Evolutionary conservation across 2,888 invertebrate genomes (phyloP).

Genomic region (Polyommatus icarus): DNA sequence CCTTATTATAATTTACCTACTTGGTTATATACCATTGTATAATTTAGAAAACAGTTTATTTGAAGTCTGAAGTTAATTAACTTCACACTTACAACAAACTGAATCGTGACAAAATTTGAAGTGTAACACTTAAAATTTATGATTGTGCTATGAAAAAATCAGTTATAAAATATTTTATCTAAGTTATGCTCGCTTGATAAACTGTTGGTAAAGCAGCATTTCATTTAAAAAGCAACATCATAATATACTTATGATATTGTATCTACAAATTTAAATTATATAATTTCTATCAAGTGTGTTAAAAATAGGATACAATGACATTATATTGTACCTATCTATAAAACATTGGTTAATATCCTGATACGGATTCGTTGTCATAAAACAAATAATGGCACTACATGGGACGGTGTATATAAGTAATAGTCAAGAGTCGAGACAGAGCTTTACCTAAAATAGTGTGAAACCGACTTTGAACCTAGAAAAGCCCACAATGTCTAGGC

Average conservation of each 20-base stretch:
- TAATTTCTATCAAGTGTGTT: background rate
- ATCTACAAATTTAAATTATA: background rate
- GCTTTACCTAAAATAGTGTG: too few species aligned
- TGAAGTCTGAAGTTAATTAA: background rate
- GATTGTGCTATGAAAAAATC: background rate
- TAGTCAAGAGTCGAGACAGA: background rate
- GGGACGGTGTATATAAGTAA: background rate
- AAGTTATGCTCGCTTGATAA: background rate
- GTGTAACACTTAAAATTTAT: background rate
- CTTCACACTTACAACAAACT: background rate
- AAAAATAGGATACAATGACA: background rate
- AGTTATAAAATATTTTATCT: background rate
- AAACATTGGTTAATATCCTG: background rate
- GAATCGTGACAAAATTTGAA: background rate
- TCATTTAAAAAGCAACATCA: background rate
- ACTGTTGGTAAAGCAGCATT: background rate
- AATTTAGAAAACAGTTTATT: background rate
- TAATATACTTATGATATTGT: background rate
- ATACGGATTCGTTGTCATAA: constrained; percentile 68
- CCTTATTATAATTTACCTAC: constrained; percentile 4
- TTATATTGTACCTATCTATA: background rate
- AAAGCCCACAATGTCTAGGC: too few species aligned
- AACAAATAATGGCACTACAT: constrained; percentile 18
- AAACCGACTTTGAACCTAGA: too few species aligned
- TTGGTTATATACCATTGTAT: background rate